phyloP scores from a whole-genome alignment of 2,113 vertebrate genomes.

The Dinomys branickii region DNA sequence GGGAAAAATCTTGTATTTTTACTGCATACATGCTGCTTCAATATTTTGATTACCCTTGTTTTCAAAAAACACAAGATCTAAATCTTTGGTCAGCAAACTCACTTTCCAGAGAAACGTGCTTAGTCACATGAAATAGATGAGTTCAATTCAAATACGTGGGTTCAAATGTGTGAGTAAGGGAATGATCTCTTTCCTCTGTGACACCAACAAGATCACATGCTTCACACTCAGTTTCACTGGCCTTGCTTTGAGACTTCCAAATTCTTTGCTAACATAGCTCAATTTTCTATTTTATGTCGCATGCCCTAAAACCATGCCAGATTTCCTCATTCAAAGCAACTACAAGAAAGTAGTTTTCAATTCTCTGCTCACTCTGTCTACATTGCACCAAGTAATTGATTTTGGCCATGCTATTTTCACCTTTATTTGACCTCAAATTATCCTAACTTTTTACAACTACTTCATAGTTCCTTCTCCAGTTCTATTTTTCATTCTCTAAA shows the following conservation, averaged over 20 bases:
- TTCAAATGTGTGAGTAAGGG: neutral
- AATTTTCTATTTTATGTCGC: conserved; percentile 46
- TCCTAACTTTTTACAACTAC: neutral
- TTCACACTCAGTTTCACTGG: neutral
- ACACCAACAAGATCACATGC: neutral
- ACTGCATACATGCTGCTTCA: neutral
- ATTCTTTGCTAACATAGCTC: conserved; percentile 55
- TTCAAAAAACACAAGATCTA: conserved; percentile 28
- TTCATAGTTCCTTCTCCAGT: neutral
- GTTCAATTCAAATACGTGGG: neutral
- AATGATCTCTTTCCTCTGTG: neutral
- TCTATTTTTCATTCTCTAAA: neutral
- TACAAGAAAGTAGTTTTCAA: neutral
- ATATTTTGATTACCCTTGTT: neutral
- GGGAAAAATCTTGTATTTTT: neutral
- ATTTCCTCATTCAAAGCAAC: conserved; percentile 6
- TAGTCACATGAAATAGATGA: neutral
- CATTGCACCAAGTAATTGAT: neutral
- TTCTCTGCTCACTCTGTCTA: neutral
- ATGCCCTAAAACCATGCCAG: neutral
- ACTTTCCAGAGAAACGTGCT: neutral
- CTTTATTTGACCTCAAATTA: neutral
- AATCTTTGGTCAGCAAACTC: neutral
- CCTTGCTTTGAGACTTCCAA: conserved; percentile 47
- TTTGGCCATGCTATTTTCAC: neutral